Evolutionary conservation across 1,140 invertebrate genomes (phyloP), one percentile per base, ranked within the genome.

Genomic region (Camponotus floridanus): DNA sequence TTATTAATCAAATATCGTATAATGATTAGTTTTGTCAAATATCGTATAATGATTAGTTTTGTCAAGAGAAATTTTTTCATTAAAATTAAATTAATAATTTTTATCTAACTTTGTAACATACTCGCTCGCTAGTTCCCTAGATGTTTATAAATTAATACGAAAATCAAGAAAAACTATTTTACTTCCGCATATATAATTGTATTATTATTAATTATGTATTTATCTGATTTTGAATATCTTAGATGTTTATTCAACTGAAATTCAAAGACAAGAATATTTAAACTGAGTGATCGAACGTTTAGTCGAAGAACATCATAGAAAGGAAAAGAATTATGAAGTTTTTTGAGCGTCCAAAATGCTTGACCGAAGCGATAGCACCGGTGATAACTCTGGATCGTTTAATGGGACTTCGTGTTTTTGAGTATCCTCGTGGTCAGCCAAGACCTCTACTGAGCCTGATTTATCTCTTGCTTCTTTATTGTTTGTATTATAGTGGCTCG

Each of bases 381-480:
- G 9, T 85, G 5, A 76, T 26, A 15, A 15, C 0, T n/a, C 8
- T 87, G 0, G 45, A n/a, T 7, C 18, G 1, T 55, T 0, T 84
- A 6, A 0, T 55, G 2, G 45, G 45, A 11, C 21, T 87, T 18
- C 57, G 71, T 3, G 31, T 11, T 21, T 65, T 48, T 15, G 3
- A 71, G 11, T 48, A 81, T 51, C 42, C 62, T 13, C 21, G 18
- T 4, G 67, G 26, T 8, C 33, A 48, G 3, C 9, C 15, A 0
- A 73, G 21, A 51, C 51, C 59, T 15, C 3, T 87, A 9, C 21
- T 36, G n/a, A 62, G 79, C 5, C 13, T 83, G 11, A 73, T 83
- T 0, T 83, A 83, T 48, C 13, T 83, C 21, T n/a, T 74, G 26
- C 0, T 74, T n/a, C n/a, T 74, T 3, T 61, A 48, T 9, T 8